Base-by-base conservation (phyloP, 2,888 invertebrate genomes). In the Operophtera brumata region DNA sequence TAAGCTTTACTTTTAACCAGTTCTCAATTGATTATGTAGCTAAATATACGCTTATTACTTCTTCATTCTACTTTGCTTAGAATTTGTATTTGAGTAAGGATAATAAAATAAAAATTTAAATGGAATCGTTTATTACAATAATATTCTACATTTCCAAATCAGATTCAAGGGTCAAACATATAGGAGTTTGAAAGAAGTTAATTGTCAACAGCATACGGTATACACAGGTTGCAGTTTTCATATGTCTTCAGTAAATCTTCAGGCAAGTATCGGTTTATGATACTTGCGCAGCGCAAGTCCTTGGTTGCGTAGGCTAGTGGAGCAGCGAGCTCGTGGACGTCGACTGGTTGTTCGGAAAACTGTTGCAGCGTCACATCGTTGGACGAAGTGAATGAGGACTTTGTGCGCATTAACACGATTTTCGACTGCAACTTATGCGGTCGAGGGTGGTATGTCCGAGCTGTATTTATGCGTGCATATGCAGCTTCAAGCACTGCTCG, bases 241-340 rank as follows among this genome's bases (percentile, higher is more conserved):
- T 69, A 79, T 0, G 47, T 53, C n/a, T 68, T 56, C 0, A 69
- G 41, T 3, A 75, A 57, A 1, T 69, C 67, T 0, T 64, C 30
- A n/a, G 67, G 65, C 2, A 82, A 62, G 49, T 77, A 67, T 25
- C 55, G 48, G 50, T 81, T 81, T 7, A 82, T 59, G n/a, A 78
- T 65, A 1, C 71, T 66, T 0, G 76, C 46, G 32, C 73, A 75
- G 6, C 65, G 65, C 3, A 75, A 45, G 32, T 82, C 78, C 7
- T 59, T 42, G 0, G 69, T 28, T 0, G 67, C 59, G 6, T 61
- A 49, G 0, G 66, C 57, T 6, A 78, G 57, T 0, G 73, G 68
- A 1, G 67, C 68, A 2, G 36, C 34, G 6, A 82, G 61, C 4
- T 71, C 57, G 47, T 78, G 70, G 12, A 70, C 64, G 0, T 46